Base-by-base conservation (phyloP, 2,113 vertebrate species). In the Thymallus thymallus region DNA sequence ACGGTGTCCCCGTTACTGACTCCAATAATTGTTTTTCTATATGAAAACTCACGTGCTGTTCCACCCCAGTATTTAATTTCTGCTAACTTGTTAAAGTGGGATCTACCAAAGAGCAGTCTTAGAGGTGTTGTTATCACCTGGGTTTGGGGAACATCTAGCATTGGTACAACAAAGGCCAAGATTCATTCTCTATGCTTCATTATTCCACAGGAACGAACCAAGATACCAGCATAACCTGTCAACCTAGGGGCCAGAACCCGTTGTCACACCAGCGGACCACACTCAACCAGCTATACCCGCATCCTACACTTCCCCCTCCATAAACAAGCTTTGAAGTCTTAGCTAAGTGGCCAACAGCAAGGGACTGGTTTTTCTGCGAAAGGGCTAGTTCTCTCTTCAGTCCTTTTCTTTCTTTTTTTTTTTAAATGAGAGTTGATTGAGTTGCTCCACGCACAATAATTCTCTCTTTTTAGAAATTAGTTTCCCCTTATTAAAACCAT, bases 241-340 rank as follows among this genome's bases (percentile, higher is more conserved):
- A 56, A n/a, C 48, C 41, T 26, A 45, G 73, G 55, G 61, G 61
- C 74, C 23, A 77, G 69, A 48, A 32, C 74, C 51, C 35, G 45
- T 68, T 72, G 75, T 72, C 61, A 9, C 71, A 81, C 24, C 76
- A 63, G 62, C 58, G 67, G 76, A 75, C 61, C 62, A 68, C 63
- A 48, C 58, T 60, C 14, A 56, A 79, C 6, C 30, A 16, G 24
- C 81, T 68, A 74, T 68, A 84, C 85, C 84, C 87, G 87, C 88
- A 80, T 69, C 77, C 72, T 71, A 63, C 51, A 84, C 85, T 80
- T 85, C 83, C 77, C 78, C 79, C 67, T 71, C n/a, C 62, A 12
- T 46, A 64, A 71, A 78, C 82, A 77, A 85, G 81, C 83, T 73
- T 32, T 26, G 26, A 64, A 16, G 76, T 24, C 61, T 18, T 30